A percentile compares a stretch with the other conserved stretches of the same genome.
Evolutionary conservation across 2,113 vertebrate genomes (phyloP).

Genomic region (Calyptommatus sinebrachiatus): DNA sequence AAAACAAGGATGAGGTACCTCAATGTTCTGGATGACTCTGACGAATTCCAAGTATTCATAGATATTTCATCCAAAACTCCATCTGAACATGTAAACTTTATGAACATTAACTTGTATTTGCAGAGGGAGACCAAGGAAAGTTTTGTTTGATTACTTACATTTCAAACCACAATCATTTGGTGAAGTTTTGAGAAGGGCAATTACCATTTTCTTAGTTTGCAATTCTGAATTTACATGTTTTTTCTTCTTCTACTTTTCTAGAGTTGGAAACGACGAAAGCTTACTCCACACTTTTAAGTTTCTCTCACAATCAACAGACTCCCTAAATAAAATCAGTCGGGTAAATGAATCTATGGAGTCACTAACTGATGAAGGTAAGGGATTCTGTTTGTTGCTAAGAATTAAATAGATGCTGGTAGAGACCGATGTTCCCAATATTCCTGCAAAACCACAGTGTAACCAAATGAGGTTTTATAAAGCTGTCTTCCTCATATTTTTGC

Average conservation of each 20-base stretch:
- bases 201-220: no score
- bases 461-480: neutral
- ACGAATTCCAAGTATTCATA: neutral
- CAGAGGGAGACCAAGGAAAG: no score
- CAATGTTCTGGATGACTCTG: neutral
- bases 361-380: conserved; percentile 90
- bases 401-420: neutral
- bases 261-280: conserved; percentile 87
- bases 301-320: conserved; percentile 95
- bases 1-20: neutral
- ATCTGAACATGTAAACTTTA: neutral
- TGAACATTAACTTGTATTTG: neutral
- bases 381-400: neutral
- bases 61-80: neutral
- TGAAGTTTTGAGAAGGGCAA: neutral
- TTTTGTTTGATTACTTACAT: neutral
- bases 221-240: neutral
- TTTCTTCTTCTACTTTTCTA: conserved; percentile 56
- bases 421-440: neutral
- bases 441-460: neutral
- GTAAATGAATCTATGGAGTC: conserved; percentile 94
- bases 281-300: conserved; percentile 84
- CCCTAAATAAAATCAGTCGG: conserved; percentile 88
- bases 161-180: neutral
- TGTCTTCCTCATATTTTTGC: neutral